Percentiles rank a stretch among this genome's conserved stretches.
These are phyloP conservation scores for Apteryx owenii DNA, from an alignment of 2,113 vertebrate species.

Conservation along the genomic window DNA sequence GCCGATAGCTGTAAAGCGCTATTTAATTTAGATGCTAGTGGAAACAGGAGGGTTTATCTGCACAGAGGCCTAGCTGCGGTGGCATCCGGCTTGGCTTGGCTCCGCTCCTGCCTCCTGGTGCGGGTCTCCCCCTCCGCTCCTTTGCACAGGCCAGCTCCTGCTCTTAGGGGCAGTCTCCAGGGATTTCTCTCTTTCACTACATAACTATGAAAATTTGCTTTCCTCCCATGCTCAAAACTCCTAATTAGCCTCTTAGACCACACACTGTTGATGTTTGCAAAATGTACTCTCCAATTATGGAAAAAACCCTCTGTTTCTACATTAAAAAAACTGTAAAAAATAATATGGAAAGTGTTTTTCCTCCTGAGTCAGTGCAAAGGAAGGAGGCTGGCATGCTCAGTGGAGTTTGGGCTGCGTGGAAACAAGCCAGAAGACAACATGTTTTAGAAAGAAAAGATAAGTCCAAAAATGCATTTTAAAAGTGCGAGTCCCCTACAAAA, in stretches of 20 bases:
- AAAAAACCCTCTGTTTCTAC: rapidly evolving
- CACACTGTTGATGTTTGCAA: not conserved
- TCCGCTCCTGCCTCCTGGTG: not conserved
- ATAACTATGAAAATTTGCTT: not conserved
- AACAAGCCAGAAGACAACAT: not conserved
- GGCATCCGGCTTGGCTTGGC: not conserved
- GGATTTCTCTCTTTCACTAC: not conserved
- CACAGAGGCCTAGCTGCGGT: rapidly evolving
- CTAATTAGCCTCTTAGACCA: not conserved
- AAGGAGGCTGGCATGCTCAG: not conserved
- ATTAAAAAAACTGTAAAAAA: not conserved
- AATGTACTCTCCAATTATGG: not conserved
- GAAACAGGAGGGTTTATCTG: not conserved
- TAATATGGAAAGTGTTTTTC: not conserved
- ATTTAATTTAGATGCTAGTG: not conserved
- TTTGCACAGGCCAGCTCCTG: not conserved
- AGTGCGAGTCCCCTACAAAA: not conserved
- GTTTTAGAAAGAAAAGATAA: not conserved
- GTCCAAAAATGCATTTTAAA: constrained; percentile 1
- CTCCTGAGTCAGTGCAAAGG: not conserved
- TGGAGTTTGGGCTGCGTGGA: not conserved
- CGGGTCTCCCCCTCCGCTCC: not conserved
- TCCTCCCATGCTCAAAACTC: not conserved
- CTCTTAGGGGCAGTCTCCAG: not conserved
- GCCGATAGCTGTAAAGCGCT: not conserved